Evolutionary conservation across 2,888 invertebrate genomes (phyloP).

Genomic region (Caprella mutica): DNA sequence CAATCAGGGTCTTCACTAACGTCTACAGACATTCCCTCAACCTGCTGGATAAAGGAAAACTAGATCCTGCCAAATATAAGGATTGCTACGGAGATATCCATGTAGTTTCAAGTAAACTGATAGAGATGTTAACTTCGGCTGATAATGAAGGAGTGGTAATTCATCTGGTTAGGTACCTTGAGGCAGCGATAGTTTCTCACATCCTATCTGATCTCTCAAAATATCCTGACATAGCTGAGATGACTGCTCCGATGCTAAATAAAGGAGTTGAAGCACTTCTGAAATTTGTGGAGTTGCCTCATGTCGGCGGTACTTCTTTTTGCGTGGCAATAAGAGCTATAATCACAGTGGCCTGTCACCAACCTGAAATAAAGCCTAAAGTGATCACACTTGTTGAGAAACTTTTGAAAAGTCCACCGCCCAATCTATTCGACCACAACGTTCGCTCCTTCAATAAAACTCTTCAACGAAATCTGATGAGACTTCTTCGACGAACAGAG

Average conservation of each 20-base stretch:
- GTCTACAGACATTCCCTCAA: constrained; percentile 29
- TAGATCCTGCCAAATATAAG: constrained; percentile 19
- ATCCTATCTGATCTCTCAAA: constrained; percentile 15
- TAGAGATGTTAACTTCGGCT: constrained; percentile 15
- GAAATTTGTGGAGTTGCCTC: constrained; percentile 21
- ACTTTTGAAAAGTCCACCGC: constrained; percentile 25
- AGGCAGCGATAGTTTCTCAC: constrained; percentile 28
- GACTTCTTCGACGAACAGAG: constrained; percentile 22
- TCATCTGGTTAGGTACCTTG: constrained; percentile 28
- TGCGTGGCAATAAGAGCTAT: constrained; percentile 27
- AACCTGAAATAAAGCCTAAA: constrained; percentile 19
- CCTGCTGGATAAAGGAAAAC: constrained; percentile 19
- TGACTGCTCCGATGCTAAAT: constrained; percentile 9
- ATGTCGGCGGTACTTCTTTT: constrained; percentile 28
- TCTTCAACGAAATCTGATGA: constrained; percentile 27
- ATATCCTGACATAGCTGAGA: constrained; percentile 10
- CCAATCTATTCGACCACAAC: constrained; percentile 31
- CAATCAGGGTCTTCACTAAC: constrained; percentile 30
- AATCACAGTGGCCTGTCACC: constrained; percentile 30
- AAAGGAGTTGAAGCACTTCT: constrained; percentile 17
- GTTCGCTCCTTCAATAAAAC: constrained; percentile 30
- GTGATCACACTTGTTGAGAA: constrained; percentile 22
- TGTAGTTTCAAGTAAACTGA: constrained; percentile 17
- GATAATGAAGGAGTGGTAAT: constrained; percentile 30
- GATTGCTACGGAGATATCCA: constrained; percentile 20